Percentiles rank a stretch among this genome's conserved stretches.
phyloP scores from a whole-genome alignment of 2,113 vertebrate species.

The Origma solitaria region DNA sequence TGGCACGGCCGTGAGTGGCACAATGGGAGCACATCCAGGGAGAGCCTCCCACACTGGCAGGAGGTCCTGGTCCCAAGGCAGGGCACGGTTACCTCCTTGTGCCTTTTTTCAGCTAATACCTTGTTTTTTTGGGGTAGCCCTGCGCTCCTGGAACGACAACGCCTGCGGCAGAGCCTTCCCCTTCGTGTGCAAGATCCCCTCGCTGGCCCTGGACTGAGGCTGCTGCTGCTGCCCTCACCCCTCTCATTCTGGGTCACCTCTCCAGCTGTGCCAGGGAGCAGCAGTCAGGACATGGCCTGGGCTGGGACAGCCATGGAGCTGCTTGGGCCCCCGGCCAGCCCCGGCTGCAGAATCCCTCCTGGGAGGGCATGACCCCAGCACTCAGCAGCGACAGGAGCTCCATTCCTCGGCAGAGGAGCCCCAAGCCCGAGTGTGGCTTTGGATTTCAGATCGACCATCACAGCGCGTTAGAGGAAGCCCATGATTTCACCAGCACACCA shows the following conservation, averaged over 20 bases:
- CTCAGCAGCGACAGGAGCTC: background rate
- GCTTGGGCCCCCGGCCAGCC: background rate
- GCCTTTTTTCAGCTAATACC: background rate
- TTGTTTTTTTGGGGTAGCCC: slow-evolving; percentile 34
- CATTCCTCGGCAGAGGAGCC: background rate
- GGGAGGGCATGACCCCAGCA: background rate
- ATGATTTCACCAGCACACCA: background rate
- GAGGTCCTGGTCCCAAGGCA: accelerated
- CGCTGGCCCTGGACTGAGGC: slow-evolving; percentile 63
- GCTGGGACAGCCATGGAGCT: accelerated
- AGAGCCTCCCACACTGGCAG: background rate
- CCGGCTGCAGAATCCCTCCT: background rate
- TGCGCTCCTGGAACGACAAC: slow-evolving; percentile 84
- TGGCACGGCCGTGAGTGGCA: accelerated
- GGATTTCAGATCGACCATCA: background rate
- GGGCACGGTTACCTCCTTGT: background rate
- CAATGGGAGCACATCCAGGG: background rate
- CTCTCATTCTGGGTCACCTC: background rate
- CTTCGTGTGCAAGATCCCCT: slow-evolving; percentile 82
- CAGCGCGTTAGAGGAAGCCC: background rate
- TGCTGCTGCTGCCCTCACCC: background rate
- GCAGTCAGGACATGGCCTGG: background rate
- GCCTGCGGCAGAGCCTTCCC: slow-evolving; percentile 75
- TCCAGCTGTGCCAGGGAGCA: background rate
- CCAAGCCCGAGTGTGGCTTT: background rate